Conservation (phyloP, 2,888 invertebrate genomes). For the Caenorhabditis virilis region DNA sequence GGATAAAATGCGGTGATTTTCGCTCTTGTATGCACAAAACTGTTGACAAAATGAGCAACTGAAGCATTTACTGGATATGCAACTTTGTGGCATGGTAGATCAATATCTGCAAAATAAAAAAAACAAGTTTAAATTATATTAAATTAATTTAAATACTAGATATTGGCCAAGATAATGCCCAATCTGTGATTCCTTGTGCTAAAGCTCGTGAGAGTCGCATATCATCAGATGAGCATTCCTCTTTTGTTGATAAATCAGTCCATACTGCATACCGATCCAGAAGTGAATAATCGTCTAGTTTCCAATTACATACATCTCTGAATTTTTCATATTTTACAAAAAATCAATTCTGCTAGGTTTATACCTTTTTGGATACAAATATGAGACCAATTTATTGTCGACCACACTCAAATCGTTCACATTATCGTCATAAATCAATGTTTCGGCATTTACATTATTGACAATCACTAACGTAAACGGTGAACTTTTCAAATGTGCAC, state of each 20-base stretch:
- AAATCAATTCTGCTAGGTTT: no score
- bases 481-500: conserved; percentile 35
- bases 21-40: conserved; percentile 54
- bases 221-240: conserved; percentile 30
- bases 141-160: conserved; percentile 10
- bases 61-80: conserved; percentile 17
- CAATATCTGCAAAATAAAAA: conserved; percentile 17
- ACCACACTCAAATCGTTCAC: conserved; percentile 5
- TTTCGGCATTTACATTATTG: conserved; percentile 13
- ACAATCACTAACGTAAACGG: conserved; percentile 50
- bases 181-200: conserved; percentile 25
- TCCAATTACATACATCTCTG: conserved; percentile 47
- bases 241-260: conserved; percentile 21
- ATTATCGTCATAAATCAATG: conserved; percentile 19
- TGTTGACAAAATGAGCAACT: conserved; percentile 40
- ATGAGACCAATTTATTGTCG: conserved; percentile 14
- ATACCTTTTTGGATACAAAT: conserved; percentile 18
- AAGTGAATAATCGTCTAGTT: conserved; percentile 30
- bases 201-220: conserved; percentile 29
- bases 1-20: conserved; percentile 57
- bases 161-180: conserved; percentile 41
- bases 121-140: neutral
- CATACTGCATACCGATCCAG: conserved; percentile 27
- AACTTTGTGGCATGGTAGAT: conserved; percentile 17
- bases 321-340: no score